Percentiles rank a stretch among this genome's conserved stretches.
These are phyloP conservation scores for Dicentrarchus labrax DNA, from an alignment of 2,113 vertebrate genomes.

Conservation along the genomic window DNA sequence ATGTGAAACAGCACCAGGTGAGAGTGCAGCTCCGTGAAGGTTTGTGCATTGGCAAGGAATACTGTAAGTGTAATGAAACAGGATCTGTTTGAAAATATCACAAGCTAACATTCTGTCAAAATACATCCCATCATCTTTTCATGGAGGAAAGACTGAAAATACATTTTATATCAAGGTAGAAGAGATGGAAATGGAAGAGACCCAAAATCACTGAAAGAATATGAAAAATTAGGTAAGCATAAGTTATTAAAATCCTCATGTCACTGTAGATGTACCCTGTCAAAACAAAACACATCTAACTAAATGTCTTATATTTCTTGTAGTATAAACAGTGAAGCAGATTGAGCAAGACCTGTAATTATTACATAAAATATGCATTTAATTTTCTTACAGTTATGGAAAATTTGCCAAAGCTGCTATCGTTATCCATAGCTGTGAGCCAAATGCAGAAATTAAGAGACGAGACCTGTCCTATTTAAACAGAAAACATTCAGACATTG, in stretches of 20 bases:
- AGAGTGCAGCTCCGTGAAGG: conserved; percentile 34
- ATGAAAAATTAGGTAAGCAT: neutral
- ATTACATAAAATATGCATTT: neutral
- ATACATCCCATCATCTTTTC: conserved; percentile 19
- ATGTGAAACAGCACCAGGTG: conserved; percentile 46
- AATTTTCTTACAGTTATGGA: neutral
- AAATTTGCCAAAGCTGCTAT: neutral
- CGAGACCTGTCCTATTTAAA: neutral
- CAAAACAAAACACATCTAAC: neutral
- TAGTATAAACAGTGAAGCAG: neutral
- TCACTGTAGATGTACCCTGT: neutral
- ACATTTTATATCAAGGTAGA: conserved; percentile 4
- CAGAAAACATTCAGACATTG: neutral
- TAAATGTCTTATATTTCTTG: neutral
- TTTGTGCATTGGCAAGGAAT: conserved; percentile 11
- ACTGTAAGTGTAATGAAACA: conserved; percentile 7
- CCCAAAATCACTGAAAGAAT: neutral
- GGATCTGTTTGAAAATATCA: conserved; percentile 36
- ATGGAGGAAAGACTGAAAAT: conserved; percentile 5
- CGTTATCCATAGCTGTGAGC: neutral
- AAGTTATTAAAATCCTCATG: neutral
- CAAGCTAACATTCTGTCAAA: conserved; percentile 39
- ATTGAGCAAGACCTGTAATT: neutral
- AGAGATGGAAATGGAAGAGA: conserved; percentile 4
- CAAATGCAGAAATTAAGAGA: no score